phyloP scores from a whole-genome alignment of 64 coral and sea anemone genomes.

The Hydrozoanthus tunicans region DNA sequence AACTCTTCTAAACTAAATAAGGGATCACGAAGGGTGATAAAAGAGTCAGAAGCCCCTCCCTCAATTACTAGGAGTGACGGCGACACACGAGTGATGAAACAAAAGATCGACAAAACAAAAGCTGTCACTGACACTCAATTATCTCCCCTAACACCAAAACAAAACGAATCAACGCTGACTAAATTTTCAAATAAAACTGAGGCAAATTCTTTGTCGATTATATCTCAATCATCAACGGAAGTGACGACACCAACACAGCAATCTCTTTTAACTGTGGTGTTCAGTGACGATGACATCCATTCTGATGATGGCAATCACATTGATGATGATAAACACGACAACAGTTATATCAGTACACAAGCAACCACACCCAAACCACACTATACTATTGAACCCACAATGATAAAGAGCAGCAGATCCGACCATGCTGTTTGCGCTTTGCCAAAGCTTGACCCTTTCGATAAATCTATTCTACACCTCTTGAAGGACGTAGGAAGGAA shows the following conservation, averaged over 20 bases:
- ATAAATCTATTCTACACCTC: slow-evolving; percentile 22
- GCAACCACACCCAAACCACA: slow-evolving; percentile 18
- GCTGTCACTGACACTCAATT: background rate
- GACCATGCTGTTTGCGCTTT: background rate
- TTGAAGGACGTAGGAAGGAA: slow-evolving; percentile 17
- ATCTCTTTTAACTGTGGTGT: background rate
- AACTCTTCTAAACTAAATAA: background rate
- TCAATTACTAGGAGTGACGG: background rate
- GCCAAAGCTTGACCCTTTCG: slow-evolving; percentile 35
- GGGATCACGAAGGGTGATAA: background rate
- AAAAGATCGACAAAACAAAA: background rate
- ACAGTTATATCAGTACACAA: background rate
- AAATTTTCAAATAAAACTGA: background rate
- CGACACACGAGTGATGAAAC: background rate
- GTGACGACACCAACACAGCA: background rate
- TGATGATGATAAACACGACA: background rate
- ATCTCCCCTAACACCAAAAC: background rate
- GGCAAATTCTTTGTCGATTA: background rate
- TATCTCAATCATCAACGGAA: background rate
- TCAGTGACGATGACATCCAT: background rate
- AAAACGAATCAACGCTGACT: background rate
- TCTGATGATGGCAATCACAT: background rate
- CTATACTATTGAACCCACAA: slow-evolving; percentile 37
- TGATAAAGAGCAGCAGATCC: background rate
- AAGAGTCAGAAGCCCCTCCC: background rate